Conservation (phyloP, 2,113 vertebrate genomes). For the Ascaphus truei region DNA sequence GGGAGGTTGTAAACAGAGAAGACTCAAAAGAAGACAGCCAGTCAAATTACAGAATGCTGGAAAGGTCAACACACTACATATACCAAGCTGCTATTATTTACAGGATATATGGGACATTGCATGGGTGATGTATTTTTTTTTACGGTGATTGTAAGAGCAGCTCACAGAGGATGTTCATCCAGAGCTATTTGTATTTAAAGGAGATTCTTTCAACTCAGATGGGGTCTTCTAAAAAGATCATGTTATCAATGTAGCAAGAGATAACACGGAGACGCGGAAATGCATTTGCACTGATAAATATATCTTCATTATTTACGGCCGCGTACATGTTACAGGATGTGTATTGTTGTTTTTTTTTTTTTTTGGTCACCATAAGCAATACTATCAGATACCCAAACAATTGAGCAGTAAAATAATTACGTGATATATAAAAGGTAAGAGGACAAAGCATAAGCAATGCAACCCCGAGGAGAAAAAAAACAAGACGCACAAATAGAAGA, state of each 20-base stretch:
- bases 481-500: neutral
- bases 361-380: neutral
- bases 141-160: neutral
- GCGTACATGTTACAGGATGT: no score
- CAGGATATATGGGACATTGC: slow-evolving; percentile 1
- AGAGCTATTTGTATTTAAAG: neutral
- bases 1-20: slow-evolving; percentile 19
- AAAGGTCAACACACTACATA: slow-evolving; percentile 15
- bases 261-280: neutral
- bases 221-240: neutral
- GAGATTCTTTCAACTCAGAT: neutral
- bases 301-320: no score
- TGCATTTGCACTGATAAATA: no score
- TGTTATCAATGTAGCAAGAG: neutral
- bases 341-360: no score
- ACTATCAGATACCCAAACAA: slow-evolving; percentile 8
- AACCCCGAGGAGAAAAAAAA: neutral
- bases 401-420: neutral
- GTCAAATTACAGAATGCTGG: slow-evolving; percentile 10
- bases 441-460: neutral
- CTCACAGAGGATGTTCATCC: neutral
- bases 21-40: neutral
- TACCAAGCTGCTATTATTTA: slow-evolving; percentile 10
- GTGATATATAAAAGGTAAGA: neutral
- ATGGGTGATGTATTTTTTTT: neutral